A percentile compares a stretch with the other conserved stretches of the same genome.
Conservation (phyloP, 2,888 invertebrate species). For the Epirrhoe alternata region DNA sequence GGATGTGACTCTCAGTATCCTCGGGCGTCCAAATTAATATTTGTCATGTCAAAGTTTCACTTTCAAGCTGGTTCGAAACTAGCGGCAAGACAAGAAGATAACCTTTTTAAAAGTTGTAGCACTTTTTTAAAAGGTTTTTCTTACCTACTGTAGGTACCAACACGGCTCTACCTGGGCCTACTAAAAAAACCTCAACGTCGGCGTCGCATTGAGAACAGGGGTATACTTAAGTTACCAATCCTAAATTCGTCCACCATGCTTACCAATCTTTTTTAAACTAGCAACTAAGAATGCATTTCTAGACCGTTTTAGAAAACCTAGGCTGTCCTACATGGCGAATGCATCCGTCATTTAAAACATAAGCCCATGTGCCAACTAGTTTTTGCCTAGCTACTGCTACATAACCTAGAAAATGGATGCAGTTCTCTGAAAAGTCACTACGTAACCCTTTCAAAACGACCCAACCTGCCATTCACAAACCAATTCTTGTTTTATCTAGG, state of each 20-base stretch:
- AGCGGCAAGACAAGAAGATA: too few relatives aligned
- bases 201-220: too few relatives aligned
- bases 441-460: slow-evolving; percentile 21
- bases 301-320: slow-evolving; percentile 70
- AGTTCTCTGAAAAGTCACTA: slow-evolving; percentile 69
- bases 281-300: slow-evolving; percentile 60
- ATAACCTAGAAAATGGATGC: slow-evolving; percentile 75
- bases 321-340: slow-evolving; percentile 68
- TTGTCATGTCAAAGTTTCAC: too few relatives aligned
- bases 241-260: slow-evolving; percentile 20
- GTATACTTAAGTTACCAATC: not conserved
- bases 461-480: not conserved
- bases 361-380: slow-evolving; percentile 67
- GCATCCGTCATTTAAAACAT: slow-evolving; percentile 74
- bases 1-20: too few relatives aligned
- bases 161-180: too few relatives aligned
- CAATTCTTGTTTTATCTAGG: slow-evolving; percentile 45
- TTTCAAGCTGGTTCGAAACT: too few relatives aligned
- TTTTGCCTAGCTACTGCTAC: slow-evolving; percentile 71
- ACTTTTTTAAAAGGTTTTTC: too few relatives aligned
- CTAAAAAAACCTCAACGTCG: too few relatives aligned
- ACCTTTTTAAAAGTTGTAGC: too few relatives aligned
- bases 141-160: too few relatives aligned
- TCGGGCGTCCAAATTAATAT: too few relatives aligned
- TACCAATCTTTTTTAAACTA: slow-evolving; percentile 47